phyloP scores from a whole-genome alignment of 2,113 vertebrate species.

The Meles meles region DNA sequence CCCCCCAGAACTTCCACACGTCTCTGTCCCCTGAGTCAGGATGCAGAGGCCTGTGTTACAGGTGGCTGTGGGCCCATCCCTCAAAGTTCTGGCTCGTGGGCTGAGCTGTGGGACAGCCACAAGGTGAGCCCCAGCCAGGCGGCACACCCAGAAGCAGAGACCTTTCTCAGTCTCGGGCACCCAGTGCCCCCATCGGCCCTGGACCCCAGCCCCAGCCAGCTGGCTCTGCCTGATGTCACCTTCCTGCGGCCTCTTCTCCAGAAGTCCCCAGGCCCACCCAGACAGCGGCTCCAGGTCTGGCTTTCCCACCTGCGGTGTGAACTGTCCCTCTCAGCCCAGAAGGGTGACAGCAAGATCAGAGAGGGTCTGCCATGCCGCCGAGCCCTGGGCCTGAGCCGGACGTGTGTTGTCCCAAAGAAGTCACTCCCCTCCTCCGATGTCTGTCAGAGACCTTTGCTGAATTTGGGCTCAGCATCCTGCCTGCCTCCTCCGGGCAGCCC shows the following conservation, averaged over 20 bases:
- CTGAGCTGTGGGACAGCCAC: neutral
- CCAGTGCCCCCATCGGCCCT: rapidly evolving
- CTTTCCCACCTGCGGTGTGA: rapidly evolving
- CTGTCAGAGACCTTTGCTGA: neutral
- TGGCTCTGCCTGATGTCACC: rapidly evolving
- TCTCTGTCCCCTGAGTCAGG: neutral
- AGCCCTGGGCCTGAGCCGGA: neutral
- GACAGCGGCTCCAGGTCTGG: neutral
- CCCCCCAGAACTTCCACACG: neutral
- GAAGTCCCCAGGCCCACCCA: rapidly evolving
- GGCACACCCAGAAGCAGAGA: rapidly evolving
- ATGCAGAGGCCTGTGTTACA: rapidly evolving
- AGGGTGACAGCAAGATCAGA: neutral
- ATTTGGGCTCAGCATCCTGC: neutral
- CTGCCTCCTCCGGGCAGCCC: neutral
- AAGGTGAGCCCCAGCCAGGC: rapidly evolving
- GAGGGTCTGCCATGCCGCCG: rapidly evolving
- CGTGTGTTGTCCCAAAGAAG: rapidly evolving
- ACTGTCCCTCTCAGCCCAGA: neutral
- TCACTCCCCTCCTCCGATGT: rapidly evolving
- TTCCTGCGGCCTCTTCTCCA: neutral
- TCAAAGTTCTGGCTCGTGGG: neutral
- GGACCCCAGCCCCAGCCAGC: neutral
- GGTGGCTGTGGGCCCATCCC: neutral
- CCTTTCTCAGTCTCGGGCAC: rapidly evolving